Base-by-base conservation (phyloP, 1,140 invertebrate species). In the Brachionus angularis region DNA sequence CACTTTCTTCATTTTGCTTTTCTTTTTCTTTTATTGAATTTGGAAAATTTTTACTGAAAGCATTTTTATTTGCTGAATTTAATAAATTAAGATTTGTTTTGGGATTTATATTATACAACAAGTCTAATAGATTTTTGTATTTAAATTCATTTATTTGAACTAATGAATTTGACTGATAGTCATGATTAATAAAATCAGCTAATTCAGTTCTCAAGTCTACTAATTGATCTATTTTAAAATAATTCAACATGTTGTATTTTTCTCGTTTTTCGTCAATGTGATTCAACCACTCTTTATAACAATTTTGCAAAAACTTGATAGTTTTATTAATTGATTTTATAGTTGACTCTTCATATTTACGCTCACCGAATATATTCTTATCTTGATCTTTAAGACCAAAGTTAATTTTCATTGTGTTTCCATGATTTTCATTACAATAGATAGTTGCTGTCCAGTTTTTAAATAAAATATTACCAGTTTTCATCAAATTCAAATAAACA, bases 161-260 rank as follows among this genome's bases (percentile, higher is more conserved):
- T n/a, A n/a, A n/a, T n/a, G n/a, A n/a, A n/a, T n/a, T n/a, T n/a
- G n/a, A n/a, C n/a, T n/a, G 49, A 5, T 72, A 34, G 29, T 12
- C 25, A 27, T 29, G 31, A 42, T 25, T 27, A 39, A 61, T 49
- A 36, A 62, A 72, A 3, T 49, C n/a, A 7, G 76, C 74, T 18
- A 79, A 52, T 25, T 78, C 75, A 72, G 73, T 61, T 50, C 77
- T 75, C 8, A 79, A 74, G 25, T 78, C 74, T 0, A 79, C 77
- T 50, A 78, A 71, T 62, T 79, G 78, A 23, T 76, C 75, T 46
- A 75, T 76, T 25, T 75, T 79, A 72, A 74, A 79, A 50, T 74
- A 74, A 50, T 79, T 79, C 69, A 79, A 69, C 14, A 74, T 61
- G 16, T 71, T 72, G 61, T 74, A 78, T 55, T 76, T 64, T 7